Evolutionary conservation across 2,888 invertebrate species (phyloP).

Genomic region (Tupiocoris notatus): DNA sequence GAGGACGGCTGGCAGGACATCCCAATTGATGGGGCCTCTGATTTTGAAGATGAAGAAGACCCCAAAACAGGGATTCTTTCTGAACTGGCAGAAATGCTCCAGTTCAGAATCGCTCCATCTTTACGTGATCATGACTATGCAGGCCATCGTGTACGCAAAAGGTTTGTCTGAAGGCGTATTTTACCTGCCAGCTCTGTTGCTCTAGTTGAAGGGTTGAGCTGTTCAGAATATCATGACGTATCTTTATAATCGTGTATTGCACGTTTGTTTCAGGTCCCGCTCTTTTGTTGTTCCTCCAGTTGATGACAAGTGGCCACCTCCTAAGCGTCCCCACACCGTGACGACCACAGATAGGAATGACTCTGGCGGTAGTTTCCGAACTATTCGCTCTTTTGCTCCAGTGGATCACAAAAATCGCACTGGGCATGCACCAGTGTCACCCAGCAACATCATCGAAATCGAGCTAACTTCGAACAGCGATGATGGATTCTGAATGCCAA

Average conservation of each 20-base stretch:
- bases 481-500: constrained; percentile 32
- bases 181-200: too few relatives aligned
- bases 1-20: constrained; percentile 45
- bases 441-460: constrained; percentile 39
- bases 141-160: constrained; percentile 14
- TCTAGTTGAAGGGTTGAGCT: too few relatives aligned
- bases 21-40: constrained; percentile 42
- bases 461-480: constrained; percentile 37
- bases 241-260: too few relatives aligned
- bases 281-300: constrained; percentile 46
- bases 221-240: too few relatives aligned
- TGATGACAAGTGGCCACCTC: constrained; percentile 48
- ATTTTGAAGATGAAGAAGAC: constrained; percentile 36
- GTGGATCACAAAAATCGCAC: constrained; percentile 30
- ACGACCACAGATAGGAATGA: not conserved
- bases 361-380: not conserved
- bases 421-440: constrained; percentile 19
- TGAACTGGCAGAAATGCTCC: constrained; percentile 48
- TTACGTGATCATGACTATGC: constrained; percentile 49
- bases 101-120: constrained; percentile 45
- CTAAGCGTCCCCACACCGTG: constrained; percentile 37
- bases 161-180: too few relatives aligned
- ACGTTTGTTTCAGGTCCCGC: constrained; percentile 34
- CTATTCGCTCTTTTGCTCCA: constrained; percentile 33
- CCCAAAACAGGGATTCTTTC: constrained; percentile 45